Base-by-base conservation (phyloP, 37 sponge, comb jelly and placozoan species). In the Ianthella basta region DNA sequence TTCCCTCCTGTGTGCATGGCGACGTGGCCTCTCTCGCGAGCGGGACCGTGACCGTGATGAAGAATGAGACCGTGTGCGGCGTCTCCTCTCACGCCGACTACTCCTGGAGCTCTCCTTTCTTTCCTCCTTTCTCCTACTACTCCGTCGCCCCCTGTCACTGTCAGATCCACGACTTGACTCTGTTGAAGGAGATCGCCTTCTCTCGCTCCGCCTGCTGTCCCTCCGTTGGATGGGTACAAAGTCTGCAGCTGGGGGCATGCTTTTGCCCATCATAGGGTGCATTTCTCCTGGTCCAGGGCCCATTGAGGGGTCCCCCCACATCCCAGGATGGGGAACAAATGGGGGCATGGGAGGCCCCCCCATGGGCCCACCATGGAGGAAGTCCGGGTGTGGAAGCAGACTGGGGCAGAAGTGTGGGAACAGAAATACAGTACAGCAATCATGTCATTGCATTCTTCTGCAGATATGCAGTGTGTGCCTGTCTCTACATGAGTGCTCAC, bases 241-340 rank as follows among this genome's bases (percentile, higher is more conserved):
- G n/a, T 89, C 90, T 74, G 79, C 16, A 30, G 29, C 70, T 23
- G 89, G 83, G 0, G 93, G 87, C 14, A 82, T 91, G 21, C 13
- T 30, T 20, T 23, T 23, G 66, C 61, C 37, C 33, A 24, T 75
- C 50, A 32, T 44, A 64, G 8, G 84, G 86, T 64, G 90, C 30
- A 55, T 85, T 19, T 27, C 88, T 87, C 34, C 33, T 44, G 64
- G 64, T 5, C 21, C 86, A 80, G 5, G 93, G 93, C 94, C 94
- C 79, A 93, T 56, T 32, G 91, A 66, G 0, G 90, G 88, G 74
- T 93, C 94, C 94, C 50, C 50, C 50, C 94, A 93, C 53, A 87
- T 56, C 6, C 92, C 92, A 41, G 77, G 86, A 73, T 74, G 81
- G 6, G 72, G 84, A 4, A 63, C 41, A 38, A 50, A 53, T 13